phyloP scores from a whole-genome alignment of 2,113 vertebrate species.

The Chaetodon auriga region DNA sequence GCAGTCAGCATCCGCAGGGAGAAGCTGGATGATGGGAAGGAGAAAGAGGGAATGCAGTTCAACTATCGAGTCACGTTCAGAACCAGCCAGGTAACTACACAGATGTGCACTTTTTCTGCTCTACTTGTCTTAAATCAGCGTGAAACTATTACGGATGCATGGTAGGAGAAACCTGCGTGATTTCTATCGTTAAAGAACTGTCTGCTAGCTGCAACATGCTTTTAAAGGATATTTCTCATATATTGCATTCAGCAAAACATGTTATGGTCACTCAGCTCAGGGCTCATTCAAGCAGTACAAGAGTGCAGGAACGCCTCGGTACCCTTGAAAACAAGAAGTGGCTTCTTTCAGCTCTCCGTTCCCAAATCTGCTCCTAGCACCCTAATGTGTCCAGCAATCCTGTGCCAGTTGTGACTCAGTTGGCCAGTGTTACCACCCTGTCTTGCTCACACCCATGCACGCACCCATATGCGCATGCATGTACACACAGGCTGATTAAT shows the following conservation, averaged over 20 bases:
- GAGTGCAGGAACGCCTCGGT: constrained; percentile 44
- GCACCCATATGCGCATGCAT: neutral
- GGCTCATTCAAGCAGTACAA: constrained; percentile 48
- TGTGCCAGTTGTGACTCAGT: constrained; percentile 41
- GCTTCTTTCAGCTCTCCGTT: constrained; percentile 1
- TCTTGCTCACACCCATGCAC: neutral
- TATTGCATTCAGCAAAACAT: constrained; percentile 29
- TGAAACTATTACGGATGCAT: constrained; percentile 14
- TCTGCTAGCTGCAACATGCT: constrained; percentile 7
- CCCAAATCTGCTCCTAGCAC: constrained; percentile 48
- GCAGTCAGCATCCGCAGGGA: constrained; percentile 95
- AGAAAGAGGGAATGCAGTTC: constrained; percentile 94
- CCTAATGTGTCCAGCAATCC: constrained; percentile 37
- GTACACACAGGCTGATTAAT: constrained; percentile 50
- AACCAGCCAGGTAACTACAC: constrained; percentile 93
- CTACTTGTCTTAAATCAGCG: neutral
- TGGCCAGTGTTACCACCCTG: constrained; percentile 23
- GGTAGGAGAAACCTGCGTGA: constrained; percentile 24
- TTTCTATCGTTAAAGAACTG: neutral
- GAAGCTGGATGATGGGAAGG: constrained; percentile 93
- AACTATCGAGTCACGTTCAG: constrained; percentile 96
- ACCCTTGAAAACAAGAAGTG: constrained; percentile 42
- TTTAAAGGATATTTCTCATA: constrained; percentile 42
- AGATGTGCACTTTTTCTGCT: neutral
- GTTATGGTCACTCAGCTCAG: constrained; percentile 41